Conservation (phyloP, 2,797 vertebrate species). For the Sebastes alutus region DNA sequence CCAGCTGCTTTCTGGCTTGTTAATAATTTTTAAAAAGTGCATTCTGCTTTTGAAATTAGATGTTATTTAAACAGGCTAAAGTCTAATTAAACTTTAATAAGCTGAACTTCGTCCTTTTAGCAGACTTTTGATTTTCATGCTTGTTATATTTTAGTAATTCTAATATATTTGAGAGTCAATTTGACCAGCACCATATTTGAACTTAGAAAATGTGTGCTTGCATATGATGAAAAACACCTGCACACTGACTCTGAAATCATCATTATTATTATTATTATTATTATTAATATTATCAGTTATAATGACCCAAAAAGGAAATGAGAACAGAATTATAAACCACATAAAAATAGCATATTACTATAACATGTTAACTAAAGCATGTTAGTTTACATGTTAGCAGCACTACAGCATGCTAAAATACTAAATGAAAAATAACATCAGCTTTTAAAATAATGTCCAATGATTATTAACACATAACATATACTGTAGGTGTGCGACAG, state of each 20-base stretch:
- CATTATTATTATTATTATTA: too few species aligned
- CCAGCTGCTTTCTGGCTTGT: background rate
- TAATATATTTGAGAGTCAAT: background rate
- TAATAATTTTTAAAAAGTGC: background rate
- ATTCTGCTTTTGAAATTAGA: background rate
- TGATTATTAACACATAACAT: too few species aligned
- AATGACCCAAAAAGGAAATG: too few species aligned
- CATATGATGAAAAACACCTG: background rate
- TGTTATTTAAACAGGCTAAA: background rate
- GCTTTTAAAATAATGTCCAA: too few species aligned
- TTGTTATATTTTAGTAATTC: background rate
- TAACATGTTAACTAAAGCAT: too few species aligned
- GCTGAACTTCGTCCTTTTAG: slow-evolving; percentile 2
- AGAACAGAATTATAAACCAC: too few species aligned
- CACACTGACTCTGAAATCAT: background rate
- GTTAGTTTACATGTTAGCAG: too few species aligned
- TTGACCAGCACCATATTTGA: background rate
- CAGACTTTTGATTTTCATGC: background rate
- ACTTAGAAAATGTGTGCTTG: background rate
- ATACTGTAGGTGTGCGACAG: too few species aligned
- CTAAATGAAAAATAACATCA: too few species aligned
- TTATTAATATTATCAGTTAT: too few species aligned
- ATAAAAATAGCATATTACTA: too few species aligned
- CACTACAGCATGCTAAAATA: too few species aligned
- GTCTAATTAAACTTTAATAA: background rate